Evolutionary conservation across 2,888 invertebrate species (phyloP), one percentile per base, ranked within the genome.

Genomic region (Leucophenga maculata): DNA sequence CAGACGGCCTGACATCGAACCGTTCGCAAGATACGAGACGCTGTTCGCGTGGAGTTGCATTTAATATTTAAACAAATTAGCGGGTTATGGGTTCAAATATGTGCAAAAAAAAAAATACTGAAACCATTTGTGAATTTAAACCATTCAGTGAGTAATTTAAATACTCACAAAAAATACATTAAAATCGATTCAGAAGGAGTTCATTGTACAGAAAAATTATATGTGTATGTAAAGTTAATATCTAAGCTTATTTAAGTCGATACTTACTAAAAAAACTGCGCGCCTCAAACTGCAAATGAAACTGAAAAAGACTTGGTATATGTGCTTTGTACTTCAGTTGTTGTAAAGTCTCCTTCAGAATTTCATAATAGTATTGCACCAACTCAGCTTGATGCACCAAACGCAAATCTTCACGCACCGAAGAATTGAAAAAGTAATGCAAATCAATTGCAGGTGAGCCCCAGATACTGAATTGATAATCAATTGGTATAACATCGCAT

Each of bases 381-480:
- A 86, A 72, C 57, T 86, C 83, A 4, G 79, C 73, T 68, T 82
- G 80, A 16, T 75, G 72, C 18, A 75, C 71, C 6, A 74, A 67
- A 3, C 75, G 68, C 6, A 85, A 70, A 6, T 81, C 77, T 0
- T 80, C 76, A 14, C 70, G 71, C 57, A 86, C 54, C 0, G 86
- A 87, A 1, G 85, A 80, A 62, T 80, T 79, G 22, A 86, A 80
- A 32, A 86, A 85, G 66, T 85, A 86, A 50, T 84, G 86, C 64
- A 86, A 71, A 67, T 86, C 86, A 18, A 78, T 69, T 0, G 74
- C 72, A 6, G 86, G 86, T 0, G 85, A 81, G 13, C 77, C 77
- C 77, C 78, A 78, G 16, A 73, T 75, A 57, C 80, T 80, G 69
- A 81, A 85, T 67, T 86, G 86, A 72, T 85, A 86, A 68, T 86